These are phyloP conservation scores for Coptotermes formosanus DNA, from an alignment of 1,140 invertebrate species.

Conservation along the genomic window DNA sequence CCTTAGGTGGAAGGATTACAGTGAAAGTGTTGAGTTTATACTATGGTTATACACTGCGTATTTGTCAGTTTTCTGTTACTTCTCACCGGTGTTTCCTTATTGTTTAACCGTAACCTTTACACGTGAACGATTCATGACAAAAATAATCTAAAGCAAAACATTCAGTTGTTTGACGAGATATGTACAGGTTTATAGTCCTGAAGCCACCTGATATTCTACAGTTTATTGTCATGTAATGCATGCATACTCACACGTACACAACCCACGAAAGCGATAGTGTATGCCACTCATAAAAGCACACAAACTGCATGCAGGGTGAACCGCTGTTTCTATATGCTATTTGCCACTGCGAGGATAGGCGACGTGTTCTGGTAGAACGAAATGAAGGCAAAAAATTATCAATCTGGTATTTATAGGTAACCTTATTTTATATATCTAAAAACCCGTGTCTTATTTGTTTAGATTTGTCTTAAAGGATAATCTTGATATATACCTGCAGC, in stretches of 20 bases:
- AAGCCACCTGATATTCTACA: background rate
- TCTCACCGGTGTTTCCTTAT: too few species aligned
- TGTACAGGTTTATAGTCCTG: background rate
- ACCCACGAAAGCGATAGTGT: background rate
- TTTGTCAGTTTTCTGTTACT: too few species aligned
- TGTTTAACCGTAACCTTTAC: too few species aligned
- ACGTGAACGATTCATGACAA: background rate
- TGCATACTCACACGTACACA: background rate
- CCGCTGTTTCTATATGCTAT: background rate
- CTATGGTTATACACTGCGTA: too few species aligned
- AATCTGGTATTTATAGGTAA: background rate
- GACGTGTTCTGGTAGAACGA: background rate
- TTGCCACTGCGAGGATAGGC: background rate
- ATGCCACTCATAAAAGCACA: background rate
- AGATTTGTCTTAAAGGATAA: too few species aligned
- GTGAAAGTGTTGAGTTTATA: too few species aligned
- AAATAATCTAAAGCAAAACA: background rate
- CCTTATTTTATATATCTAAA: background rate
- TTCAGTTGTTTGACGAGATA: background rate
- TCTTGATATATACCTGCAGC: too few species aligned
- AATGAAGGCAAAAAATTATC: background rate
- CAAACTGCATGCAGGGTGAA: too few species aligned
- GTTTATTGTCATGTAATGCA: background rate
- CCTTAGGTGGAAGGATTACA: too few species aligned
- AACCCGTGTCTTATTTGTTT: too few species aligned